Base-by-base conservation (phyloP, 2,888 invertebrate genomes). In the Eubasilissa splendida region DNA sequence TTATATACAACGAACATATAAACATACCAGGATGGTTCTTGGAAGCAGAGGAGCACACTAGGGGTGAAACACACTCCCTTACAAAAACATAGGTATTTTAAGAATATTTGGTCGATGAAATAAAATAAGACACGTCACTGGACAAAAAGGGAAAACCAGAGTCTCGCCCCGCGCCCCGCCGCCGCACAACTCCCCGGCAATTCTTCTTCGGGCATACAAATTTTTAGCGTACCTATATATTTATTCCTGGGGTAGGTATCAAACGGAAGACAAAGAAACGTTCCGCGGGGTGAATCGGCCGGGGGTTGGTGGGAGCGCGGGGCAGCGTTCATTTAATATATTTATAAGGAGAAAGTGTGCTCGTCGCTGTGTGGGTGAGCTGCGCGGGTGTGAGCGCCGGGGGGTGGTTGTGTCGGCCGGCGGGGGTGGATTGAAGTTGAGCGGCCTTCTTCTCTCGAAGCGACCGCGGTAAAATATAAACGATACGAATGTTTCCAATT, bases 211-310 rank as follows among this genome's bases (percentile, higher is more conserved):
- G 78, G 78, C 75, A 68, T 65, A 76, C 78, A 75, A 81, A 81
- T 78, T 81, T 81, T 81, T 78, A 75, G 77, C 80, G 71, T 80
- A 42, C 42, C 42, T 42, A 80, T 77, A 80, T 77, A 77, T 80
- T 80, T 74, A 63, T 73, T 80, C 66, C 80, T 77, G 80, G 80
- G 76, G 80, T 74, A 74, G 65, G 4, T 42, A 42, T 42, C 42
- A 42, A 76, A 63, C 70, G 81, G 59, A 81, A 81, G 81, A 81
- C 81, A 81, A 81, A 81, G 81, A 81, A 81, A 81, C 56, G 77
- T 59, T 70, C 70, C 75, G 65, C 66, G 63, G 71, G 54, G 71
- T 33, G 22, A 68, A 54, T 53, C 76, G 53, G 76, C 22, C 74
- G 59, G 68, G 52, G 68, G 66, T n/a, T 42, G 65, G 52, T 63